Percentiles rank a stretch among this genome's conserved stretches.
These are phyloP conservation scores for Drosophila neutralis DNA, from an alignment of 2,888 invertebrate species.

Conservation along the genomic window DNA sequence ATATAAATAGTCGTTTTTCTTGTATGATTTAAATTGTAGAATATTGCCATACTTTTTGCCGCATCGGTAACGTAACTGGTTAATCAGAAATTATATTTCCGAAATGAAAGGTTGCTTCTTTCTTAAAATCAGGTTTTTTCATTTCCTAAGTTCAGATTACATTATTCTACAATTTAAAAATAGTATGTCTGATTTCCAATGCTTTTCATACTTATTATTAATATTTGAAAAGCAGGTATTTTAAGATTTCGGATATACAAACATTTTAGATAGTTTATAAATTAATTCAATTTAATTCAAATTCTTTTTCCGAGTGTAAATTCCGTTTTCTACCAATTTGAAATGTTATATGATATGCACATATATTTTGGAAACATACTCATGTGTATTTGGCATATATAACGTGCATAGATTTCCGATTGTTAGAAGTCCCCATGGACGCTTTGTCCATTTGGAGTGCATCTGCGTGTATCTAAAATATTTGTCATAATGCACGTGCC, in stretches of 20 bases:
- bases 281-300: not conserved
- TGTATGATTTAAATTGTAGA: not conserved
- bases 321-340: not conserved
- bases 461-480: constrained; percentile 69
- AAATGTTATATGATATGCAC: not conserved
- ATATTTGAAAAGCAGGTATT: not conserved
- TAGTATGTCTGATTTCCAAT: not conserved
- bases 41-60: not conserved
- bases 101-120: not conserved
- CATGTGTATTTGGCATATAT: not conserved
- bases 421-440: constrained; percentile 33
- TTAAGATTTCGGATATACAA: not conserved
- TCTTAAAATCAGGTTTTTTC: not conserved
- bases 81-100: not conserved
- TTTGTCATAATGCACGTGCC: constrained; percentile 77
- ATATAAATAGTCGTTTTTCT: rapidly evolving
- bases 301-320: not conserved
- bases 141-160: not conserved
- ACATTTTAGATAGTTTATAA: not conserved
- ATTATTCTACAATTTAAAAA: not conserved
- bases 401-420: not conserved
- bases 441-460: constrained; percentile 34
- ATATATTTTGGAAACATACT: too few relatives aligned
- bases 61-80: not conserved
- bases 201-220: not conserved